phyloP scores from a whole-genome alignment of 2,888 invertebrate species.

The Nemurella pictetii region DNA sequence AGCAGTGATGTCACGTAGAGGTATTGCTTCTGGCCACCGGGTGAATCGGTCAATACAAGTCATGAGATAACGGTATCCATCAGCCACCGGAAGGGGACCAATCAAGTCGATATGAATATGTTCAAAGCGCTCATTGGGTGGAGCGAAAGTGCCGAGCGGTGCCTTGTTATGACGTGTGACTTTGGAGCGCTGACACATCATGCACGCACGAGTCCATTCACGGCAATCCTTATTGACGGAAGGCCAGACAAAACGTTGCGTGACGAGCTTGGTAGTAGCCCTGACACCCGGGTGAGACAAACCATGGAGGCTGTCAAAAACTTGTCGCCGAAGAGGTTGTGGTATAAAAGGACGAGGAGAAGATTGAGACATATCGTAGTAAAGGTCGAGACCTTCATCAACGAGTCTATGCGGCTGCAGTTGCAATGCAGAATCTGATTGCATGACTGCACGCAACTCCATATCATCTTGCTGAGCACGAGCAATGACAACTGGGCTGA shows the following conservation, averaged over 20 bases:
- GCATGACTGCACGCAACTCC: neutral
- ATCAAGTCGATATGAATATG: constrained; percentile 53
- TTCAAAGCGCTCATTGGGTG: constrained; percentile 47
- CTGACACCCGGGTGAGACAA: constrained; percentile 24
- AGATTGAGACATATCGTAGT: constrained; percentile 18
- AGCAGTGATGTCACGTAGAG: constrained; percentile 49
- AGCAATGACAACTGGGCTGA: neutral
- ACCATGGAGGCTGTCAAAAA: constrained; percentile 25
- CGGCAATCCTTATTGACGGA: constrained; percentile 43
- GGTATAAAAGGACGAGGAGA: constrained; percentile 17
- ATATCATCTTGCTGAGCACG: neutral
- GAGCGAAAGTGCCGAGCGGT: constrained; percentile 40
- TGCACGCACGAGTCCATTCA: constrained; percentile 46
- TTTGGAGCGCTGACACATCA: constrained; percentile 48
- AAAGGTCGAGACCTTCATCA: neutral
- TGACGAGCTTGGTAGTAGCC: constrained; percentile 19
- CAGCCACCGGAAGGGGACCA: constrained; percentile 49
- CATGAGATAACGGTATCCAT: constrained; percentile 42
- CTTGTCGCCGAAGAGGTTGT: neutral
- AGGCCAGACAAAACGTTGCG: constrained; percentile 40
- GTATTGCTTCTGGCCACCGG: constrained; percentile 51
- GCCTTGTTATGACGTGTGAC: constrained; percentile 45
- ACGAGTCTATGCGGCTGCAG: neutral
- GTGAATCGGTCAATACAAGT: constrained; percentile 48
- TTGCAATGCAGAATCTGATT: neutral